A percentile compares a stretch with the other conserved stretches of the same genome.
Conservation (phyloP, 30 jellyfish, hydroid and myxozoan genomes). For the Cassiopea andromeda region DNA sequence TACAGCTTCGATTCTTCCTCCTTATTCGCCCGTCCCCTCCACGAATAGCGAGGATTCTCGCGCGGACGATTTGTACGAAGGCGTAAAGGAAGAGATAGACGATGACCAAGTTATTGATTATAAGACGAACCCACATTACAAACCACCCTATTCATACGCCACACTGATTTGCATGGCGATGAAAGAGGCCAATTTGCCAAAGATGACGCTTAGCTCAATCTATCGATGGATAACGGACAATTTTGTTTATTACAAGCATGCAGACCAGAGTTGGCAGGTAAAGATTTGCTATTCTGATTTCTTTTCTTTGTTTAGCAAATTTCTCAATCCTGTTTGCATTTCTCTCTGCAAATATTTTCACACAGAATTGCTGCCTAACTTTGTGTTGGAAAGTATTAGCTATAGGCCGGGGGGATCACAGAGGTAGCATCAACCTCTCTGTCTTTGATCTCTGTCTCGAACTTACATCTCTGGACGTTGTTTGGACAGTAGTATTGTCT, state of each 20-base stretch:
- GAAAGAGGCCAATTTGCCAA: slow-evolving; percentile 90
- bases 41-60: slow-evolving; percentile 87
- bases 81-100: slow-evolving; percentile 61
- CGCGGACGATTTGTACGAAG: slow-evolving; percentile 66
- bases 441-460: background rate
- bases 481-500: slow-evolving; percentile 15
- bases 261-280: slow-evolving; percentile 99
- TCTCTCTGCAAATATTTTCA: slow-evolving; percentile 45
- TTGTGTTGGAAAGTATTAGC: background rate
- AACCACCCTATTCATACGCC: slow-evolving; percentile 99
- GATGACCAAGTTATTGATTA: slow-evolving; percentile 76
- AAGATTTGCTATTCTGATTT: slow-evolving; percentile 13
- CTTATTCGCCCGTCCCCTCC: slow-evolving; percentile 98
- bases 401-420: slow-evolving; percentile 12
- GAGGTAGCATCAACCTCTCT: background rate
- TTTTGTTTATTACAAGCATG: slow-evolving; percentile 92
- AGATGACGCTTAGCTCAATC: slow-evolving; percentile 95
- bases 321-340: slow-evolving; percentile 54
- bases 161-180: slow-evolving; percentile 98
- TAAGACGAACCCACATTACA: slow-evolving; percentile 87
- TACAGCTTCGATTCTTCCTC: slow-evolving; percentile 71
- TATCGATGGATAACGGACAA: slow-evolving; percentile 98
- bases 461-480: background rate
- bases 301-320: slow-evolving; percentile 50
- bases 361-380: slow-evolving; percentile 34